phyloP scores from a whole-genome alignment of 2,113 vertebrate species.

The Corapipo altera region DNA sequence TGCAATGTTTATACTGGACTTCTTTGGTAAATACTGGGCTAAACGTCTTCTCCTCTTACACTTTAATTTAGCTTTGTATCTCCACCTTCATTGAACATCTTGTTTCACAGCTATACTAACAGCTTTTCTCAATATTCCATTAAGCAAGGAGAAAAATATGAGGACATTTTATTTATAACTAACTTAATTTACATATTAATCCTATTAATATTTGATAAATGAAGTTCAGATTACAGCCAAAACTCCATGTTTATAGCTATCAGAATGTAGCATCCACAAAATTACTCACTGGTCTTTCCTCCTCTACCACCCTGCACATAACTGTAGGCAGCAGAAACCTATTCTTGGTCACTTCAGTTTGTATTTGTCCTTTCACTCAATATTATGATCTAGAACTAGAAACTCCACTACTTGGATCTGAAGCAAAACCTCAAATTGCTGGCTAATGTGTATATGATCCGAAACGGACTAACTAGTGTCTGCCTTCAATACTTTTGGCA shows the following conservation, averaged over 20 bases:
- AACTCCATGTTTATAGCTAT: not conserved
- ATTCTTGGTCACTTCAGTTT: not conserved
- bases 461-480: not conserved
- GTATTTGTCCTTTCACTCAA: not conserved
- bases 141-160: slow-evolving; percentile 31
- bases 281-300: not conserved
- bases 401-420: not conserved
- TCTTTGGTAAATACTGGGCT: not conserved
- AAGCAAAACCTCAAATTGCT: not conserved
- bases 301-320: not conserved
- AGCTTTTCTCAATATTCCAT: slow-evolving; percentile 38
- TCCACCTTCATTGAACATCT: slow-evolving; percentile 47
- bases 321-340: not conserved
- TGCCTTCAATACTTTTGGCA: not conserved
- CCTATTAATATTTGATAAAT: slow-evolving; percentile 54
- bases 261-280: not conserved
- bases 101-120: slow-evolving; percentile 30
- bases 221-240: not conserved
- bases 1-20: slow-evolving; percentile 44
- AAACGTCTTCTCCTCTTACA: not conserved
- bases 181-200: slow-evolving; percentile 6
- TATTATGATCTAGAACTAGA: not conserved
- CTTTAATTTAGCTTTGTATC: slow-evolving; percentile 40
- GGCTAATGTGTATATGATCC: not conserved
- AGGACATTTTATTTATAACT: slow-evolving; percentile 1